Percentiles rank a stretch among this genome's conserved stretches.
Conservation (phyloP, 2,113 vertebrate species). For the Silurus meridionalis region DNA sequence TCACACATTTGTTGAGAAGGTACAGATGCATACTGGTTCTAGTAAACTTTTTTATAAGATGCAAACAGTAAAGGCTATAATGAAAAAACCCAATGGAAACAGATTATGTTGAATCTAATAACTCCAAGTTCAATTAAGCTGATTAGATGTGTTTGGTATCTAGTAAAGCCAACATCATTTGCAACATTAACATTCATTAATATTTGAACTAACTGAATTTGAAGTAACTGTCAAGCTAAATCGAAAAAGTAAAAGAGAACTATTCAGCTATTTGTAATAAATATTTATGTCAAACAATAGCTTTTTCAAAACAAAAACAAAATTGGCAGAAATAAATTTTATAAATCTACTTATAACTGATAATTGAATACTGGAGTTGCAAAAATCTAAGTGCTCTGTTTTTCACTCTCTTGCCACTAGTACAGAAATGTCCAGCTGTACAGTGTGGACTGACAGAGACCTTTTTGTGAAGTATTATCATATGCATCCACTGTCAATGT, state of each 20-base stretch:
- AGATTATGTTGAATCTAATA: background rate
- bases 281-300: background rate
- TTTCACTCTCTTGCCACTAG: background rate
- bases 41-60: background rate
- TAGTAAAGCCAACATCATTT: background rate
- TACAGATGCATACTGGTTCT: background rate
- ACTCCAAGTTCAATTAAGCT: background rate
- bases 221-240: background rate
- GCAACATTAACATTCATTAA: background rate
- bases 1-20: background rate
- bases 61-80: background rate
- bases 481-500: background rate
- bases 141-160: background rate
- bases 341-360: background rate
- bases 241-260: background rate
- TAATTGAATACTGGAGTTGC: background rate
- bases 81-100: background rate
- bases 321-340: background rate
- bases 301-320: background rate
- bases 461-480: background rate
- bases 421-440: background rate
- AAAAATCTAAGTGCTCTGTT: background rate
- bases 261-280: background rate
- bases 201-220: background rate
- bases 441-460: background rate